Conservation (phyloP, 2,888 invertebrate species). For the Heliothis peltigera region DNA sequence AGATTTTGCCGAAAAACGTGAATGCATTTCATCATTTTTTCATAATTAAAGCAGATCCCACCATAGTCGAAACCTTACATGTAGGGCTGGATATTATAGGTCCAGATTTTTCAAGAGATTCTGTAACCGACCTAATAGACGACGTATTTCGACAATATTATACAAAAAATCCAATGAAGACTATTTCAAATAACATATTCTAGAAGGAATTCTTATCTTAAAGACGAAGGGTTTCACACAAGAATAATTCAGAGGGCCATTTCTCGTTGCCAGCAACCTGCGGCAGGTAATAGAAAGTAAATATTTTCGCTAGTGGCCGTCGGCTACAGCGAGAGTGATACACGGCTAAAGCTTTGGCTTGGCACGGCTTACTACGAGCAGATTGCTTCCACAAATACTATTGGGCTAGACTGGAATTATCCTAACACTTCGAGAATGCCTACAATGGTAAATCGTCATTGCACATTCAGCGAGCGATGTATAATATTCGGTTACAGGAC, state of each 20-base stretch:
- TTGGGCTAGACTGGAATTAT: constrained; percentile 29
- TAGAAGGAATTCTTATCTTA: constrained; percentile 20
- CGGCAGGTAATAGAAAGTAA: constrained; percentile 77
- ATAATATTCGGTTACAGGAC: not conserved
- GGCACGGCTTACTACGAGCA: constrained; percentile 51
- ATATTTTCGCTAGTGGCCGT: constrained; percentile 69
- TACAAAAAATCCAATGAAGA: no score
- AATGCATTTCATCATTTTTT: no score
- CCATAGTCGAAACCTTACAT: no score
- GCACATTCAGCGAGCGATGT: constrained; percentile 11
- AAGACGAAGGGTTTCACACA: constrained; percentile 29
- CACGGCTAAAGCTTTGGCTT: constrained; percentile 48
- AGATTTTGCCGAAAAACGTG: no score
- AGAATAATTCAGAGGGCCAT: constrained; percentile 55
- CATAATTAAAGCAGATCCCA: no score
- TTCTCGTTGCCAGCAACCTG: constrained; percentile 41
- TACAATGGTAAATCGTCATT: constrained; percentile 11
- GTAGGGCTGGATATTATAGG: no score
- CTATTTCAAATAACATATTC: no score
- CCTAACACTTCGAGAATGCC: constrained; percentile 18
- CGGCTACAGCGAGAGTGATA: constrained; percentile 53
- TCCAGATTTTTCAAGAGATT: no score
- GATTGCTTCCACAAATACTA: constrained; percentile 52
- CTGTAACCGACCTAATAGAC: no score
- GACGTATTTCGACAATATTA: no score